These are phyloP conservation scores for Frankliniella fusca DNA, from an alignment of 2,888 invertebrate species.

Conservation along the genomic window DNA sequence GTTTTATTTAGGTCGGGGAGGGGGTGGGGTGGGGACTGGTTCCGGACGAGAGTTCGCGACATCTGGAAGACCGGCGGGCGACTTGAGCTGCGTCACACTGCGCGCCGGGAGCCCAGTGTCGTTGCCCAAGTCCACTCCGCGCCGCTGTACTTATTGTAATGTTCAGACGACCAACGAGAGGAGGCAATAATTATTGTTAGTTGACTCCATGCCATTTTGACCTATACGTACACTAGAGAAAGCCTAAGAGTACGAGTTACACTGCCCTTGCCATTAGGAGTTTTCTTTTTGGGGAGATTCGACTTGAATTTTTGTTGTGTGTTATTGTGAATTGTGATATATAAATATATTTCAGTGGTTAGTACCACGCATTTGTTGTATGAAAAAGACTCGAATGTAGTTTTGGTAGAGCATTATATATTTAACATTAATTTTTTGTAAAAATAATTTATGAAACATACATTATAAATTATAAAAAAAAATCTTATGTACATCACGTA, in stretches of 20 bases:
- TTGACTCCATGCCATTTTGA: constrained; percentile 1
- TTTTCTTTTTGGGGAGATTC: background rate
- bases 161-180: too few species aligned
- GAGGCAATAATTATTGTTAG: background rate
- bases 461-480: constrained; percentile 18
- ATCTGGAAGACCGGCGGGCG: too few species aligned
- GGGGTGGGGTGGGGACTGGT: too few species aligned
- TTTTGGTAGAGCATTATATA: constrained; percentile 21
- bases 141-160: too few species aligned
- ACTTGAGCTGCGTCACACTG: too few species aligned
- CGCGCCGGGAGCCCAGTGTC: too few species aligned
- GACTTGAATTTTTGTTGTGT: background rate
- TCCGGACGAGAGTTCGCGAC: too few species aligned
- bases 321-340: constrained; percentile 5
- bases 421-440: constrained; percentile 18
- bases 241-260: constrained; percentile 4
- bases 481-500: constrained; percentile 12
- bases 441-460: constrained; percentile 27
- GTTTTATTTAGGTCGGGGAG: too few species aligned
- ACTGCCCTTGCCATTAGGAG: background rate
- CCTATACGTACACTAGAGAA: constrained; percentile 9
- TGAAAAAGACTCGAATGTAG: constrained; percentile 4
- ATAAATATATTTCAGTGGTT: background rate
- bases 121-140: too few species aligned
- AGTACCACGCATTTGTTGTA: background rate